Percentiles rank a stretch among this genome's conserved stretches.
Evolutionary conservation across 2,888 invertebrate species (phyloP).

Genomic region (Pachymerium ferrugineum): DNA sequence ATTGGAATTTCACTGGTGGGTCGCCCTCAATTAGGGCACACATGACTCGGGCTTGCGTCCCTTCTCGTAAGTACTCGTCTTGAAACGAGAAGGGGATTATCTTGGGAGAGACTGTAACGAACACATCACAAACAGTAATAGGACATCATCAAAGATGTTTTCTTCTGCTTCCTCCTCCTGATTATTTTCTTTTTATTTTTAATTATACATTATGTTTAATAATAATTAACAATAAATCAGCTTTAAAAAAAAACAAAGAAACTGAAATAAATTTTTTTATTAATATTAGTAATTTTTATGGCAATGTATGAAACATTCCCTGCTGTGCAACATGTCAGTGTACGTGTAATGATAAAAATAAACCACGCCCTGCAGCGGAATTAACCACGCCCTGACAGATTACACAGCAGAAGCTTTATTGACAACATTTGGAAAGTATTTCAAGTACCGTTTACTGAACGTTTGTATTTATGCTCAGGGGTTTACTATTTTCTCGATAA

Average conservation of each 20-base stretch:
- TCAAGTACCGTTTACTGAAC: neutral
- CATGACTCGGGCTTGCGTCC: constrained; percentile 32
- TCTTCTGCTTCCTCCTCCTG: neutral
- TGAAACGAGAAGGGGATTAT: constrained; percentile 32
- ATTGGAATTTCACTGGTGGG: constrained; percentile 33
- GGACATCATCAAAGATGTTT: constrained; percentile 22
- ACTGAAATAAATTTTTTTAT: neutral
- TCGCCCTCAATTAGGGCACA: constrained; percentile 32
- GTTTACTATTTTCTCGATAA: neutral
- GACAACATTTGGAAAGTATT: constrained; percentile 5
- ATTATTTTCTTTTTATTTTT: neutral
- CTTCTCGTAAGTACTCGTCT: constrained; percentile 33
- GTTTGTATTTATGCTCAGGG: neutral
- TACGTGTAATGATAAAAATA: neutral
- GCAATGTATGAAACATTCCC: neutral
- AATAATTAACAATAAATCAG: too few species aligned
- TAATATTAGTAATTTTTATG: neutral
- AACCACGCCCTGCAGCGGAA: neutral
- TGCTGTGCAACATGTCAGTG: neutral
- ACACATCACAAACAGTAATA: constrained; percentile 15
- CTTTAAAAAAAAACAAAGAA: neutral
- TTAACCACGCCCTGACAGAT: constrained; percentile 23
- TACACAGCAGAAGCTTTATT: neutral
- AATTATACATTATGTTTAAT: too few species aligned
- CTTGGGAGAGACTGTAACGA: constrained; percentile 34